These are phyloP conservation scores for Mohoua ochrocephala DNA, from an alignment of 2,113 vertebrate species.

Conservation along the genomic window DNA sequence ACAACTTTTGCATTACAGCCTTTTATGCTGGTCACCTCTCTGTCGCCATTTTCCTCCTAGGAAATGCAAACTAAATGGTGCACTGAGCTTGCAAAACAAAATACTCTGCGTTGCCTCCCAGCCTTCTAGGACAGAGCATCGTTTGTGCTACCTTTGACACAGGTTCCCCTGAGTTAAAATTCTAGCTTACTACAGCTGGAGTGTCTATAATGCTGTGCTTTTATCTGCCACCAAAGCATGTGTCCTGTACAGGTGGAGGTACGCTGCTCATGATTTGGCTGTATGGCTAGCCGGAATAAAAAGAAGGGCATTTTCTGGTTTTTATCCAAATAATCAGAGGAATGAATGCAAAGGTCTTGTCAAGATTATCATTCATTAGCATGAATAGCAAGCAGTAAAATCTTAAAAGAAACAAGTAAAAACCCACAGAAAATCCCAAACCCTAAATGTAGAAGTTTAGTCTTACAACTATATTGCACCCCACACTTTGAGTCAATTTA, in stretches of 20 bases:
- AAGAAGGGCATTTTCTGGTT: rapidly evolving
- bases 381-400: neutral
- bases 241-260: neutral
- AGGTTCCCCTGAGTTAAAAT: neutral
- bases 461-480: neutral
- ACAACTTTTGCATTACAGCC: neutral
- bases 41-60: neutral
- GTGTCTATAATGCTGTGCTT: neutral
- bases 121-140: neutral
- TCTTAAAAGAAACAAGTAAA: neutral
- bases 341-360: neutral
- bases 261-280: neutral
- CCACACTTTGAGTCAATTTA: neutral
- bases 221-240: neutral
- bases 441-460: neutral
- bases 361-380: neutral
- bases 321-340: neutral
- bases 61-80: neutral
- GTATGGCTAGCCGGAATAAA: neutral
- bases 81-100: neutral
- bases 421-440: neutral
- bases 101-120: neutral
- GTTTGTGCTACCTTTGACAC: neutral
- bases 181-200: neutral
- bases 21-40: neutral